phyloP scores from a whole-genome alignment of 2,797 vertebrate genomes.

The Natrix natrix region DNA sequence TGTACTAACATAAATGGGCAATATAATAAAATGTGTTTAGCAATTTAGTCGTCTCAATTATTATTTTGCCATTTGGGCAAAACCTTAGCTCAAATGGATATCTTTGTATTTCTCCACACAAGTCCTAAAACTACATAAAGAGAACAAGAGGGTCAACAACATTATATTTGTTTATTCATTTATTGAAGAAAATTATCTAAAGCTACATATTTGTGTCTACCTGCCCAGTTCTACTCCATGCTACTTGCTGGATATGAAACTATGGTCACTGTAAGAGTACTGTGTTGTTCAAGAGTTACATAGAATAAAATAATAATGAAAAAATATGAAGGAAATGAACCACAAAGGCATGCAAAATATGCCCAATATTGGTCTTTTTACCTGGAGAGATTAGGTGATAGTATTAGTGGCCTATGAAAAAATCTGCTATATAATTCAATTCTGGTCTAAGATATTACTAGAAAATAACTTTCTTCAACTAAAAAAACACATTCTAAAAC shows the following conservation, averaged over 20 bases:
- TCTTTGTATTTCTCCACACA: not conserved
- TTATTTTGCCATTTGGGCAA: not conserved
- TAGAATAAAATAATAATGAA: not conserved
- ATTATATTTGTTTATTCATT: not conserved
- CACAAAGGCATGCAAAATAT: not conserved
- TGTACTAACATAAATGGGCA: not conserved
- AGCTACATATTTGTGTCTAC: not conserved
- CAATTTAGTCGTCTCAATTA: not conserved
- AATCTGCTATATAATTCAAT: not conserved
- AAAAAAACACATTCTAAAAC: constrained; percentile 8
- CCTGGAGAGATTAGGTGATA: not conserved
- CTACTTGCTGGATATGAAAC: not conserved
- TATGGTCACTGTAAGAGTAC: not conserved
- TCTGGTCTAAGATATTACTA: not conserved
- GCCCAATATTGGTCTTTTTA: not conserved
- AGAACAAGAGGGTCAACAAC: not conserved
- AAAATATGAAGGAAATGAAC: not conserved
- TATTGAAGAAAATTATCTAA: not conserved
- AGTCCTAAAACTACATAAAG: not conserved
- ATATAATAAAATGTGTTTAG: not conserved
- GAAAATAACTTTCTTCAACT: constrained; percentile 29
- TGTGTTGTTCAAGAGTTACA: not conserved
- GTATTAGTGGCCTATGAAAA: not conserved
- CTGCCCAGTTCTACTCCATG: not conserved
- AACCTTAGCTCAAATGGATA: no score